phyloP scores from a whole-genome alignment of 2,113 vertebrate genomes.

The Callithrix jacchus region DNA sequence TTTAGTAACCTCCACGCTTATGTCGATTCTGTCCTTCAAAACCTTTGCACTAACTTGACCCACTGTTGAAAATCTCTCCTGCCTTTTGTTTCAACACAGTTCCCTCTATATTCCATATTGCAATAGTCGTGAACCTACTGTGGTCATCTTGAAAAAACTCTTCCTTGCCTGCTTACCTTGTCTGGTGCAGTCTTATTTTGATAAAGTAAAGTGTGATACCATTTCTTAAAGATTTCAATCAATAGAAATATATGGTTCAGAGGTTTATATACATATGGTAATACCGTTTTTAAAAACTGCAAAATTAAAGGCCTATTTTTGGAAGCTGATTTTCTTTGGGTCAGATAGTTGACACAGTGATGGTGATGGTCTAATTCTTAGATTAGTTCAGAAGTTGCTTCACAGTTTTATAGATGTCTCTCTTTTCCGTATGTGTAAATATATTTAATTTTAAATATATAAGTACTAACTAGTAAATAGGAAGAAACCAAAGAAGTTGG shows the following conservation, averaged over 20 bases:
- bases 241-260: not conserved
- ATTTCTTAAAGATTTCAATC: not conserved
- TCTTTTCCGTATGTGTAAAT: not conserved
- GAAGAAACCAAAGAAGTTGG: not conserved
- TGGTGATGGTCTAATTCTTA: not conserved
- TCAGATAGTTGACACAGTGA: not conserved
- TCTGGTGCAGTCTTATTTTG: not conserved
- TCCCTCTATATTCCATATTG: not conserved
- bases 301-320: not conserved
- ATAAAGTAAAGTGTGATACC: not conserved
- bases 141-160: not conserved
- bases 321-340: not conserved
- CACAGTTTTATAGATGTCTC: not conserved
- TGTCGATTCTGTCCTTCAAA: accelerated
- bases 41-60: not conserved
- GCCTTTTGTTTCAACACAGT: not conserved
- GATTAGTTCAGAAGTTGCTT: not conserved
- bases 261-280: not conserved
- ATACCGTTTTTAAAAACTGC: not conserved
- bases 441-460: not conserved
- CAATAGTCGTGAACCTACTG: not conserved
- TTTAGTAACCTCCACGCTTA: not conserved
- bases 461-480: not conserved
- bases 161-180: not conserved
- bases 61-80: not conserved